A percentile compares a stretch with the other conserved stretches of the same genome.
phyloP scores from a whole-genome alignment of 2,888 invertebrate species.

The Athalia rosae region DNA sequence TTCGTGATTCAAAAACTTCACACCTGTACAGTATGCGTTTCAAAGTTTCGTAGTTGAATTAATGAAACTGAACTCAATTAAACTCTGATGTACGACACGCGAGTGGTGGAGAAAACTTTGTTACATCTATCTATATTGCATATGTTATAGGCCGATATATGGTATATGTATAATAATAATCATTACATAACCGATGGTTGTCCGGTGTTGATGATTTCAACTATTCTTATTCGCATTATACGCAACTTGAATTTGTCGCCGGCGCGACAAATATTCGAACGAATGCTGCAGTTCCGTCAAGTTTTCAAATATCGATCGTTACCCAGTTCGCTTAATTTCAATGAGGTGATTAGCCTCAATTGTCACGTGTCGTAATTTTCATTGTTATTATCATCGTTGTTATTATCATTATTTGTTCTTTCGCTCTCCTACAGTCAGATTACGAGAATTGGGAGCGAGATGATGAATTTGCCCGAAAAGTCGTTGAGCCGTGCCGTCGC shows the following conservation, averaged over 20 bases:
- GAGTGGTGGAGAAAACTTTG: neutral
- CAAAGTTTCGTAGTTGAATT: no score
- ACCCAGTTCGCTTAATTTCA: no score
- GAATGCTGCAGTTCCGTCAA: no score
- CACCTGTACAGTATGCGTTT: neutral
- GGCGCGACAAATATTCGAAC: no score
- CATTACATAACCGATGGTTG: no score
- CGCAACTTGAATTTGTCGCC: no score
- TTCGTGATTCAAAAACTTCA: neutral
- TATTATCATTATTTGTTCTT: neutral
- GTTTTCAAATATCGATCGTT: no score
- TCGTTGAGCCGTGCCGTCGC: conserved; percentile 1
- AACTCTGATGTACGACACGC: neutral
- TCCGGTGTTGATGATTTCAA: conserved; percentile 39
- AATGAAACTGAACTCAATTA: conserved; percentile 31
- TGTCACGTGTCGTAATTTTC: neutral
- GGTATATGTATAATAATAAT: no score
- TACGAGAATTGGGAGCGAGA: conserved; percentile 8
- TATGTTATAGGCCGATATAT: neutral
- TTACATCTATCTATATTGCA: neutral
- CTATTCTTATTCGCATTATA: no score
- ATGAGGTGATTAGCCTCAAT: no score
- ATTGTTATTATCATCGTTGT: neutral
- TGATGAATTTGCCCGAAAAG: neutral
- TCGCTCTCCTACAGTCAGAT: conserved; percentile 8